Evolutionary conservation across 1,140 invertebrate genomes (phyloP), one percentile per base, ranked within the genome.

Genomic region (Drosophila mauritiana): DNA sequence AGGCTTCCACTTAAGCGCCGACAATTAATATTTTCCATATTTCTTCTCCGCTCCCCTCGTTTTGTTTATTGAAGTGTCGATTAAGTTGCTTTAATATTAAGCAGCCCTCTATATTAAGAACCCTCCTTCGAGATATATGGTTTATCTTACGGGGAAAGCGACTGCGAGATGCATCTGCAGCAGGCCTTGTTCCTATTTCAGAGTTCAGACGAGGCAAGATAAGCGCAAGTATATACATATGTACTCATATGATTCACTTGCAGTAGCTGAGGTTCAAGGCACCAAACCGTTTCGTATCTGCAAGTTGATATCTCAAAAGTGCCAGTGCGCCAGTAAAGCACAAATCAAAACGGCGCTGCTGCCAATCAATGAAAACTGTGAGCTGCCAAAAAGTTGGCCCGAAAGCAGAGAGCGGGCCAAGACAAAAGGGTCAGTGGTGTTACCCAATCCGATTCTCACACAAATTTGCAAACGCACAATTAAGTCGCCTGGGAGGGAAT

Each of bases 41-140:
- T 55, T 75, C 67, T 39, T 69, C 20, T 15, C 13, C 17, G 46
- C 34, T 7, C 58, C 36, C 10, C 17, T 42, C 43, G 37, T 34
- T 68, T 68, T 76, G 53, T 68, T 76, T 64, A 72, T 55, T 63
- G 49, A 51, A 76, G 61, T 73, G 81, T 51, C 81, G 81, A 84
- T 84, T 84, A 84, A 86, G 81, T 78, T 86, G 81, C 69, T 86
- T 77, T 77, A 64, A 80, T 80, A 73, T 77, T 62, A 63, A 77
- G 65, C 39, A 20, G 37, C 27, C 12, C 11, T 20, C 51, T 22
- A 52, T 11, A 27, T 40, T 42, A 27, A 59, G 37, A 58, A 13
- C 3, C 17, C 51, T 37, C 40, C 17, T 17, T 17, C 10, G 40
- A 36, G 73, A 76, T 67, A 27, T 67, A 54, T 57, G 55, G 40